Evolutionary conservation across 2,113 vertebrate species (phyloP).

Genomic region (Rhynchomys soricoides): DNA sequence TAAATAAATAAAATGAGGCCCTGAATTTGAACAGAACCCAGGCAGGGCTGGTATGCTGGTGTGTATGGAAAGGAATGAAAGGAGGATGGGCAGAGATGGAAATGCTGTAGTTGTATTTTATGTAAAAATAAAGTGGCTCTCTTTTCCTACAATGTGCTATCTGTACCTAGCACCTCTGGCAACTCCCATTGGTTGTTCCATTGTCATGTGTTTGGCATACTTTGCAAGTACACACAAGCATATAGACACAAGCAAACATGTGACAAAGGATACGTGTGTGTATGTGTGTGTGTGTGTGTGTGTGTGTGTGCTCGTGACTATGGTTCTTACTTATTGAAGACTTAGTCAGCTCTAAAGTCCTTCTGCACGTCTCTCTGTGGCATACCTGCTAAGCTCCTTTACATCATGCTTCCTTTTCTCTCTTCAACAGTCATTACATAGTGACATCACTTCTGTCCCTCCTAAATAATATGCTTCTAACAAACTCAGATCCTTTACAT

Average conservation of each 20-base stretch:
- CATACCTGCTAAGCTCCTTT: neutral
- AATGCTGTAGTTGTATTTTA: neutral
- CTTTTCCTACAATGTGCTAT: too few relatives aligned
- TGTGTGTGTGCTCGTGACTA: neutral
- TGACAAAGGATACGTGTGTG: too few relatives aligned
- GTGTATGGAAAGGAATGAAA: neutral
- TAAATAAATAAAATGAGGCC: neutral
- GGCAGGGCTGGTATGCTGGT: neutral
- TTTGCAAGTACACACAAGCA: neutral
- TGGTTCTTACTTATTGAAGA: neutral
- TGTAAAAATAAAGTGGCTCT: neutral
- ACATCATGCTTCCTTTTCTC: neutral
- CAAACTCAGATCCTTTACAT: neutral
- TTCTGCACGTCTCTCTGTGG: neutral
- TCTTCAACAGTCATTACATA: neutral
- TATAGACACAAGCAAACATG: too few relatives aligned
- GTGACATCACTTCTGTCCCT: neutral
- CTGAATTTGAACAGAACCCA: neutral
- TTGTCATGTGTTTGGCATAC: rapidly evolving
- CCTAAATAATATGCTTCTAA: neutral
- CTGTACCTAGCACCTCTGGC: neutral
- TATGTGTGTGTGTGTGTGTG: too few relatives aligned
- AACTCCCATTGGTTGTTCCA: neutral
- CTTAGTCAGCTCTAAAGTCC: neutral
- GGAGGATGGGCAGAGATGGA: neutral